A percentile compares a stretch with the other conserved stretches of the same genome.
Evolutionary conservation across 2,113 vertebrate genomes (phyloP).

Genomic region (Bucco capensis): DNA sequence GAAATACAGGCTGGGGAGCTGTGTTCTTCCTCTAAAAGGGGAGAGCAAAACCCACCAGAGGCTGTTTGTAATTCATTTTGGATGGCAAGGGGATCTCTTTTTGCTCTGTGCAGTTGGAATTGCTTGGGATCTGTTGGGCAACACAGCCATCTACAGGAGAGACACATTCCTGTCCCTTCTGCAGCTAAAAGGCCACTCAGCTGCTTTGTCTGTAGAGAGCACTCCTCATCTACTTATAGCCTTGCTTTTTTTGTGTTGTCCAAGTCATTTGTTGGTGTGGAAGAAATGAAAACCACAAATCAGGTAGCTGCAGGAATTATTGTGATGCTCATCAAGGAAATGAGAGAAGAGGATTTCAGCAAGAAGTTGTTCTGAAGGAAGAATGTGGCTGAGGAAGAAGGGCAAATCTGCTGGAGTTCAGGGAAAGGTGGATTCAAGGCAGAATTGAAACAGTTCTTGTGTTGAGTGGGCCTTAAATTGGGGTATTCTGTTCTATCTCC

Average conservation of each 20-base stretch:
- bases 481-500: background rate
- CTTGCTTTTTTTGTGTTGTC: background rate
- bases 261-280: background rate
- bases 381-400: background rate
- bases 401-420: background rate
- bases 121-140: background rate
- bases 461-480: background rate
- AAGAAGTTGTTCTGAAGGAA: accelerated
- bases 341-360: background rate
- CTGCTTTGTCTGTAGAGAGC: background rate
- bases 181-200: background rate
- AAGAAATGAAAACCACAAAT: background rate
- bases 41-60: background rate
- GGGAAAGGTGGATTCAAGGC: background rate
- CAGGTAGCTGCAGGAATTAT: background rate
- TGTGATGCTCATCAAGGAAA: background rate
- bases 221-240: background rate
- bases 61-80: background rate
- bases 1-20: background rate
- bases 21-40: background rate
- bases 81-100: background rate
- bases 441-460: background rate
- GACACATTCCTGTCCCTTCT: background rate
- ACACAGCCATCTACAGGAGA: conserved; percentile 45
- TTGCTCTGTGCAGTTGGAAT: background rate